Evolutionary conservation across 2,888 invertebrate species (phyloP).

Genomic region (Pheosia gnoma): DNA sequence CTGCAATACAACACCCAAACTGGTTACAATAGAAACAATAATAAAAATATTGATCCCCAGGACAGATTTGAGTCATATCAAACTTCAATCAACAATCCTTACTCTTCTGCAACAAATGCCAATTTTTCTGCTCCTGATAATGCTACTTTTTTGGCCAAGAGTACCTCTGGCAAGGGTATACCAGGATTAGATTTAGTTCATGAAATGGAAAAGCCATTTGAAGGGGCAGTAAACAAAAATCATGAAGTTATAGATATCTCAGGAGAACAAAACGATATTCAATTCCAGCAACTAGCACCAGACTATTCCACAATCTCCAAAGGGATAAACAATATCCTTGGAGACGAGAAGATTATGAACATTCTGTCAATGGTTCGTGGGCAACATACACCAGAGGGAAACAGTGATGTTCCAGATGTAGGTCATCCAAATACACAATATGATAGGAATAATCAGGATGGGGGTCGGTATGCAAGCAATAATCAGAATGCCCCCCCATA

Average conservation of each 20-base stretch:
- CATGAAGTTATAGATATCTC: constrained; percentile 68
- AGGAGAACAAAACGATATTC: constrained; percentile 33
- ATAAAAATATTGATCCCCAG: constrained; percentile 50
- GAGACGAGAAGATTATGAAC: constrained; percentile 86
- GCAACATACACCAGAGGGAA: constrained; percentile 20
- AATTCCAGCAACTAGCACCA: constrained; percentile 45
- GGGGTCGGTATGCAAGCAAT: constrained; percentile 7
- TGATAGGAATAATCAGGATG: constrained; percentile 24
- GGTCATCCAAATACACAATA: constrained; percentile 17
- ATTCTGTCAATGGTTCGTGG: constrained; percentile 80
- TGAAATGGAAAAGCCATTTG: constrained; percentile 56
- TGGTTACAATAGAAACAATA: constrained; percentile 47
- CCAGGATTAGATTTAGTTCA: constrained; percentile 89
- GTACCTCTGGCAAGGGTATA: constrained; percentile 81
- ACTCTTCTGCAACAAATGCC: constrained; percentile 20
- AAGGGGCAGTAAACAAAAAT: constrained; percentile 21
- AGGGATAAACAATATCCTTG: constrained; percentile 85
- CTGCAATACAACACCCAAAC: constrained; percentile 43
- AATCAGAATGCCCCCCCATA: constrained; percentile 26
- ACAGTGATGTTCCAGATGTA: constrained; percentile 28
- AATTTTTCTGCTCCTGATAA: constrained; percentile 36
- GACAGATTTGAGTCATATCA: constrained; percentile 60
- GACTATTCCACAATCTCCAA: constrained; percentile 85
- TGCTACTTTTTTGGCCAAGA: constrained; percentile 60
- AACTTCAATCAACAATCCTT: constrained; percentile 37